phyloP scores from a whole-genome alignment of 1,140 invertebrate species.

The Drosophila orosa region DNA sequence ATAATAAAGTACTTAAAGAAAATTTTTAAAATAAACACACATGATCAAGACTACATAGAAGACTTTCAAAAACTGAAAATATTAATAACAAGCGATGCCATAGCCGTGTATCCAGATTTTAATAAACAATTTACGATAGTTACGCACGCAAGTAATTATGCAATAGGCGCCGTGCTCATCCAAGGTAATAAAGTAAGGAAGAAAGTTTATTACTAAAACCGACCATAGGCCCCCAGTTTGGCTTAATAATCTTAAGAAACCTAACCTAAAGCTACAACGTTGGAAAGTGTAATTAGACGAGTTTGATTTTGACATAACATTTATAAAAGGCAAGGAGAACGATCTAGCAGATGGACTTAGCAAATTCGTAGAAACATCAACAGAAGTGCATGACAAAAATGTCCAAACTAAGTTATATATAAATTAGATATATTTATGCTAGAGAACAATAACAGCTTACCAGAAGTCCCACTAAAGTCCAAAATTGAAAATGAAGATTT shows the following conservation, averaged over 20 bases:
- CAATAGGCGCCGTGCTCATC: slow-evolving; percentile 23
- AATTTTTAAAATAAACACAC: slow-evolving; percentile 24
- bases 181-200: slow-evolving; percentile 13
- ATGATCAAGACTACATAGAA: slow-evolving; percentile 8
- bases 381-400: neutral
- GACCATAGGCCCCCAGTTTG: too few species aligned
- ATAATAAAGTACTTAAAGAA: slow-evolving; percentile 43
- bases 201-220: too few species aligned
- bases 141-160: slow-evolving; percentile 34
- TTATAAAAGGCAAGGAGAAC: neutral
- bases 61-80: slow-evolving; percentile 6
- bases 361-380: neutral
- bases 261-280: too few species aligned
- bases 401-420: neutral
- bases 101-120: slow-evolving; percentile 21
- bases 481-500: neutral
- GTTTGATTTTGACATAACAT: too few species aligned
- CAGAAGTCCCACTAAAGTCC: neutral
- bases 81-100: slow-evolving; percentile 3
- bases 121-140: slow-evolving; percentile 21
- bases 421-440: neutral
- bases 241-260: too few species aligned
- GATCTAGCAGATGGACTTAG: neutral
- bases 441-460: neutral
- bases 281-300: too few species aligned